phyloP scores from a whole-genome alignment of 1,140 invertebrate genomes.

The Telenomus remus region DNA sequence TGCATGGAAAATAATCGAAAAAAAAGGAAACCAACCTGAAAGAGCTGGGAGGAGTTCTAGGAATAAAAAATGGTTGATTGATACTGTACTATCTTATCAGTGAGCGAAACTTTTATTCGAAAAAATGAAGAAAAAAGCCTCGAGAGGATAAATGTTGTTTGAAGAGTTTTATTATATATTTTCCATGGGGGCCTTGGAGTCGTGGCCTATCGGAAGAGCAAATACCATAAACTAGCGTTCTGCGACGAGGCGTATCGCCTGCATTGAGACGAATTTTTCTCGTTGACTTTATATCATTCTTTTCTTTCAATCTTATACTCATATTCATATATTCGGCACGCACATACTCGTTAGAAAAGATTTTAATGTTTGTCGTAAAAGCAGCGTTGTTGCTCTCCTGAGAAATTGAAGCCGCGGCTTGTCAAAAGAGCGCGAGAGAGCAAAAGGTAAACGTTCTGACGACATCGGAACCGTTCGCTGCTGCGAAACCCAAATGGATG shows the following conservation, averaged over 20 bases:
- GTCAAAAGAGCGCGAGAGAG: conserved; percentile 35
- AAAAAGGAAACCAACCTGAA: too few relatives aligned
- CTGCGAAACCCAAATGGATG: conserved; percentile 32
- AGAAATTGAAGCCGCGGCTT: conserved; percentile 35
- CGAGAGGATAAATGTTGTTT: not conserved
- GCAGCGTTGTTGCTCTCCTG: conserved; percentile 18
- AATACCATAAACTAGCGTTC: conserved; percentile 48
- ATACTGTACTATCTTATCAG: not conserved
- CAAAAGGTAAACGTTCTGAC: conserved; percentile 33
- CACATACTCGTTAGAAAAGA: conserved; percentile 54
- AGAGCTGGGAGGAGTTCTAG: too few relatives aligned
- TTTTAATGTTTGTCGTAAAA: conserved; percentile 48
- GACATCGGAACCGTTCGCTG: conserved; percentile 47
- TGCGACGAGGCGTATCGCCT: conserved; percentile 27
- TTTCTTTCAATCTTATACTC: too few relatives aligned
- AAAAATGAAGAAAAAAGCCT: conserved; percentile 6
- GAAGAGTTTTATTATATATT: conserved; percentile 19
- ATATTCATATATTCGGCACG: conserved; percentile 42
- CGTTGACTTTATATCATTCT: conserved; percentile 40
- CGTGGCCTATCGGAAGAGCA: conserved; percentile 32
- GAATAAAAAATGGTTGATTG: too few relatives aligned
- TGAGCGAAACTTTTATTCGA: conserved; percentile 1
- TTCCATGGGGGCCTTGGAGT: conserved; percentile 18
- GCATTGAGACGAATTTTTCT: conserved; percentile 51
- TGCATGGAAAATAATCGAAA: too few relatives aligned